Conservation (phyloP, 2,113 vertebrate genomes). For the Erpornis zantholeuca region DNA sequence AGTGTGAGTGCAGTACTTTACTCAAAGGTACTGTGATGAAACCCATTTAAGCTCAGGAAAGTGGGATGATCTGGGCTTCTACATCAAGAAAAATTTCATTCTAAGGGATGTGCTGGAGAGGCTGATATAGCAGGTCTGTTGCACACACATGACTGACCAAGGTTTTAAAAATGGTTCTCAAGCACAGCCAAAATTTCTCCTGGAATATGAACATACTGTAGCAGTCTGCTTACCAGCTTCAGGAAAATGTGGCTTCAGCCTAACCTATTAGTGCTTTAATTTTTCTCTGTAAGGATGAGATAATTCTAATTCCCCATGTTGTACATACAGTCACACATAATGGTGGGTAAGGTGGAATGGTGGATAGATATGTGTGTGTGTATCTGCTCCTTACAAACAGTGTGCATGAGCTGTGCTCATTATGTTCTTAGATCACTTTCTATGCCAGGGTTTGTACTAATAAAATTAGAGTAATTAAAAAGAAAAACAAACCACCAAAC, state of each 20-base stretch:
- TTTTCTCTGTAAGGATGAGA: neutral
- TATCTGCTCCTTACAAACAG: neutral
- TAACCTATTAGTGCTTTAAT: neutral
- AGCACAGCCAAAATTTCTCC: neutral
- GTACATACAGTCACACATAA: neutral
- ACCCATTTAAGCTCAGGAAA: neutral
- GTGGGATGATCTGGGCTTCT: neutral
- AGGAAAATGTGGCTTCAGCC: neutral
- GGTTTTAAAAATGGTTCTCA: neutral
- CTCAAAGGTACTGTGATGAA: neutral
- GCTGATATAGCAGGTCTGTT: neutral
- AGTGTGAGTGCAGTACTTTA: neutral
- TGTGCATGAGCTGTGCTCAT: neutral
- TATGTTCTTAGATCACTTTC: neutral
- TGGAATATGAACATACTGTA: neutral
- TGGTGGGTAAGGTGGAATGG: neutral
- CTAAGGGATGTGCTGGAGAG: neutral
- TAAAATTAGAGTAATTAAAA: neutral
- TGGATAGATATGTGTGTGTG: neutral
- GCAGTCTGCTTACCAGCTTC: neutral
- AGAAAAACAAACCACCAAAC: neutral
- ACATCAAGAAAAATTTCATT: neutral
- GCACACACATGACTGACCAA: neutral
- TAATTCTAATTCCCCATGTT: neutral
- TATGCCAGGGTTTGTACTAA: neutral